Conservation (phyloP, 2,888 invertebrate species). For the Neria commutata region DNA sequence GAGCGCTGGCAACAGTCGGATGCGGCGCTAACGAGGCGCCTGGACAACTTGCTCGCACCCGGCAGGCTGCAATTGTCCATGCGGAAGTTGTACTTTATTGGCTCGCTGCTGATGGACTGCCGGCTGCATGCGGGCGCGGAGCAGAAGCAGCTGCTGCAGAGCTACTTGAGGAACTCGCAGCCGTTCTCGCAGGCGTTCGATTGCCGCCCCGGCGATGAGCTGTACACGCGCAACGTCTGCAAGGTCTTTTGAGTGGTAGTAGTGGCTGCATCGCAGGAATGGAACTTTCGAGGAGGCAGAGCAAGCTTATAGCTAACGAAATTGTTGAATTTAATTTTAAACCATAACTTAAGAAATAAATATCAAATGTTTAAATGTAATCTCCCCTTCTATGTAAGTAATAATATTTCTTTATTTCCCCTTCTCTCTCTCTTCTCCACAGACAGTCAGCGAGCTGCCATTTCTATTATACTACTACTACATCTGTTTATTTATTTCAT, state of each 20-base stretch:
- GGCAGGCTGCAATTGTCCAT: slow-evolving; percentile 42
- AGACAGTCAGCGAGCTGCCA: no score
- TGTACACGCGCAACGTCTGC: slow-evolving; percentile 41
- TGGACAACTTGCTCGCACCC: slow-evolving; percentile 37
- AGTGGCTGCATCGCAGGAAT: slow-evolving; percentile 34
- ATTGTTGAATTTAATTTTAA: no score
- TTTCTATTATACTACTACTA: neutral
- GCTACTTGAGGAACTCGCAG: slow-evolving; percentile 46
- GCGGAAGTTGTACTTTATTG: slow-evolving; percentile 49
- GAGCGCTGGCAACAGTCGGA: slow-evolving; percentile 46
- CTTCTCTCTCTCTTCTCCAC: no score
- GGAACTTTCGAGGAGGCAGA: neutral
- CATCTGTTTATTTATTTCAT: no score
- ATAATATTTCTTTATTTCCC: no score
- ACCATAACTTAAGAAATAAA: no score
- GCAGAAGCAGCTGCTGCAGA: slow-evolving; percentile 43
- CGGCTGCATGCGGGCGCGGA: slow-evolving; percentile 35
- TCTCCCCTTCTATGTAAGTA: no score
- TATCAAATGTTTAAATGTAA: no score
- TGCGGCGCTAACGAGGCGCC: slow-evolving; percentile 28
- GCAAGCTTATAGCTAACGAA: neutral
- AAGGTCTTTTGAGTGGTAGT: slow-evolving; percentile 27
- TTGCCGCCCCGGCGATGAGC: slow-evolving; percentile 42
- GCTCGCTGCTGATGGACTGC: slow-evolving; percentile 47
- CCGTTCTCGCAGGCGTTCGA: slow-evolving; percentile 51